Base-by-base conservation (phyloP, 2,888 invertebrate species). In the Cataglyphis livida region DNA sequence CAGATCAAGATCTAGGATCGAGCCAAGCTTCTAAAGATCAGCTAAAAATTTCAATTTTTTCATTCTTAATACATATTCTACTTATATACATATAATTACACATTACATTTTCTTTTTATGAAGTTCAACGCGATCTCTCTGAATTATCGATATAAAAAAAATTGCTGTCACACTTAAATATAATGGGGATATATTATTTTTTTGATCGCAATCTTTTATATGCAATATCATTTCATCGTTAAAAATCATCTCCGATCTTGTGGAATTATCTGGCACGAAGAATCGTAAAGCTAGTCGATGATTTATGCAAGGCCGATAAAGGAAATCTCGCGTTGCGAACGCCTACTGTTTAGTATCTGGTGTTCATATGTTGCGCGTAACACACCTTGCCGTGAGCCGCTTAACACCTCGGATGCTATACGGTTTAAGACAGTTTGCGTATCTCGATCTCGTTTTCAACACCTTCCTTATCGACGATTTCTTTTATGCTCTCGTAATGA, bases 361-460 rank as follows among this genome's bases (percentile, higher is more conserved):
- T 15, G 48, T 48, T 48, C 25, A n/a, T 68, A 57, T 66, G 71
- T 44, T 79, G 71, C 71, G 74, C 71, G 71, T 51, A 82, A 74
- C 75, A 74, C 75, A 59, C 81, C 89, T 85, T 75, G 84, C 73
- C 76, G 78, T 38, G 81, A 66, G 62, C 61, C 84, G 82, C 87
- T 92, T 94, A 92, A 91, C 94, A 93, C 92, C 93, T 93, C 90
- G 88, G 91, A 91, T 51, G 38, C 74, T 35, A 70, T 78, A 59
- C 68, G 76, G 44, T 59, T 70, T 82, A 76, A 81, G 82, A 84
- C 84, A 81, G 82, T 88, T 79, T 86, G 35, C 59, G 87, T 92
- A 93, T 93, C 92, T 92, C 89, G 92, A 93, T 93, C 93, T 91
- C 88, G 83, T 92, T 92, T 93, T 94, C 94, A 94, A 94, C 94